Evolutionary conservation across 2,888 invertebrate genomes (phyloP), one percentile per base, ranked within the genome.

Genomic region (Endotricha flammealis): DNA sequence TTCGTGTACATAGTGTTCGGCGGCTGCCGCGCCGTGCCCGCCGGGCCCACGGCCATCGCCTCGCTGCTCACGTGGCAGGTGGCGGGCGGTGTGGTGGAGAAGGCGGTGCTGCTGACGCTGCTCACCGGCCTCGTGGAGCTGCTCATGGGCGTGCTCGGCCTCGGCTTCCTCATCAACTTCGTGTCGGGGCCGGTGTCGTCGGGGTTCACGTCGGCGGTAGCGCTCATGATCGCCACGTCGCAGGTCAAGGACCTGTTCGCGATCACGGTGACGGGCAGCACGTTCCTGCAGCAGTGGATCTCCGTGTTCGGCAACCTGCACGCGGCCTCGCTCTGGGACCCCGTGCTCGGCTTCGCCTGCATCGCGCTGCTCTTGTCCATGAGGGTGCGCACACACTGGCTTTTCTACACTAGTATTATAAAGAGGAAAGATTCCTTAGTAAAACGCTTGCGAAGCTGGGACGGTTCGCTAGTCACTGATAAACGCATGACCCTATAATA

Each of bases 41-140:
- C 96, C 53, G 97, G 97, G 7, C 97, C 97, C 9, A 96, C 96
- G 1, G 97, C 97, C 43, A 96, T 97, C 57, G 92, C 95, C 47
- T 95, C 97, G 2, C 85, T 97, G 38, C 89, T 97, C 50, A 96
- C 96, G 0, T 93, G 88, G 72, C 94, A 95, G 81, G 90, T 92
- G 16, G 90, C 94, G 0, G 88, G 90, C 32, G 92, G 91, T 25
- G 88, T 89, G 12, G 82, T 90, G 0, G 83, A 90, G 51, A 91
- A 95, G 65, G 94, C 95, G 0, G 90, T 94, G 17, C 78, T 96
- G 20, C 88, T 96, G 7, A 91, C 91, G 56, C 91, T 96, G 50
- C 72, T 95, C 4, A 85, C 90, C 22, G 96, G 95, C 1, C 57
- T 92, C 16, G 89, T 95, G 14, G 92, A 94, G 63, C 73, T 95